A percentile compares a stretch with the other conserved stretches of the same genome.
These are phyloP conservation scores for Peromyscus attwateri DNA, from an alignment of 2,797 vertebrate genomes.

Conservation along the genomic window DNA sequence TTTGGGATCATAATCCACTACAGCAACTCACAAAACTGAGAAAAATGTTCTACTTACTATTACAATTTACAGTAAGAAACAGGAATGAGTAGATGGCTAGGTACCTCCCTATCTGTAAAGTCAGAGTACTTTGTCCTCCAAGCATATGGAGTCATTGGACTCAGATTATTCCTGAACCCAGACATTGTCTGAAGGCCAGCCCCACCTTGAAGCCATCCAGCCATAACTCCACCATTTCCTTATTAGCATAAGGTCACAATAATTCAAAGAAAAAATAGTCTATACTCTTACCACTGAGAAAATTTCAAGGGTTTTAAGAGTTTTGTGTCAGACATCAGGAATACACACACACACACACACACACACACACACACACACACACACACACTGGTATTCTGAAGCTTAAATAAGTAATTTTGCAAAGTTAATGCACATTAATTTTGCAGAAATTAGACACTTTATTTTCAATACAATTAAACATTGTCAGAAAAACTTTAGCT, in stretches of 20 bases:
- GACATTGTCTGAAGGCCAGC: not conserved
- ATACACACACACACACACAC: not conserved
- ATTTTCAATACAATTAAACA: slow-evolving; percentile 25
- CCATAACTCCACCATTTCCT: not conserved
- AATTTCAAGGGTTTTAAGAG: not conserved
- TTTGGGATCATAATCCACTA: not conserved
- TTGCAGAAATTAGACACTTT: slow-evolving; percentile 10
- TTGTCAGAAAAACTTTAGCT: not conserved
- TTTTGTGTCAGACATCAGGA: not conserved
- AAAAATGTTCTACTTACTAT: not conserved
- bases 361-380: not conserved
- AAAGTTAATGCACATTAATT: slow-evolving; percentile 24
- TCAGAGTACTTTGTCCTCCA: not conserved
- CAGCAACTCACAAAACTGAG: not conserved
- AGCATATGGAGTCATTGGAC: not conserved
- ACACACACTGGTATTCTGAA: not conserved
- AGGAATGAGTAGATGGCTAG: slow-evolving; percentile 5
- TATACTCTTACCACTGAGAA: not conserved
- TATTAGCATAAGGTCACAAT: slow-evolving; percentile 14
- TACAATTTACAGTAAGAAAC: slow-evolving; percentile 10
- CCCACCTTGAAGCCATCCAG: not conserved
- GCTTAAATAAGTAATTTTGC: slow-evolving; percentile 38
- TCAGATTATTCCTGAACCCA: not conserved
- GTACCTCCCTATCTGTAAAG: not conserved
- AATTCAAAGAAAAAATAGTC: not conserved